phyloP scores from a whole-genome alignment of 37 sponge, comb jelly and placozoan genomes.

The Spongia lamella region DNA sequence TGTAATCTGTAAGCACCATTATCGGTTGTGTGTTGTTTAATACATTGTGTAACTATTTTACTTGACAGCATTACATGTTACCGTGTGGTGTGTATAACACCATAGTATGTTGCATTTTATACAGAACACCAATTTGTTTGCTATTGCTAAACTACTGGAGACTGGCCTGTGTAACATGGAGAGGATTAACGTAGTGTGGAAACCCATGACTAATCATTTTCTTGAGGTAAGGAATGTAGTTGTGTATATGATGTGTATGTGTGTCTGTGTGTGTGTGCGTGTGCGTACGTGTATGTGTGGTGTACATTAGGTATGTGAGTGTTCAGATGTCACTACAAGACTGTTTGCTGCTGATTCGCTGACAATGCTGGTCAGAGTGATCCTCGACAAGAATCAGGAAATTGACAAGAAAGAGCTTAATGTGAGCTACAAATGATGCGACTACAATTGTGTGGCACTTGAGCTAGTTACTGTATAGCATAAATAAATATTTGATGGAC shows the following conservation, averaged over 20 bases:
- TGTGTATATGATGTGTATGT: too few relatives aligned
- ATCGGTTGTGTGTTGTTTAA: too few relatives aligned
- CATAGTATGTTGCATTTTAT: neutral
- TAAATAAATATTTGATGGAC: too few relatives aligned
- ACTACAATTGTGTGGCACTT: too few relatives aligned
- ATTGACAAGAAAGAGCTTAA: too few relatives aligned
- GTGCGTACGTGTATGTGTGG: constrained; percentile 1
- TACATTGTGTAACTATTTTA: too few relatives aligned
- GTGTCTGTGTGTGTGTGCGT: constrained; percentile 15
- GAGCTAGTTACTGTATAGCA: too few relatives aligned
- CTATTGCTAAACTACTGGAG: constrained; percentile 72
- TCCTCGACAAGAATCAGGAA: constrained; percentile 14
- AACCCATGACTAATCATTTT: constrained; percentile 62
- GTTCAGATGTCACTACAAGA: constrained; percentile 32
- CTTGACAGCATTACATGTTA: too few relatives aligned
- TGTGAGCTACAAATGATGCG: too few relatives aligned
- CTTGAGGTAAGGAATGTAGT: constrained; percentile 41
- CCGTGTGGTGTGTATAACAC: too few relatives aligned
- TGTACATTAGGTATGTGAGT: constrained; percentile 42
- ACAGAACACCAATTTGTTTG: constrained; percentile 73
- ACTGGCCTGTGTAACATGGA: constrained; percentile 50
- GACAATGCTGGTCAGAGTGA: constrained; percentile 33
- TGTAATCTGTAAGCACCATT: too few relatives aligned
- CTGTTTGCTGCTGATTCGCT: constrained; percentile 60
- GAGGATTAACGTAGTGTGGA: constrained; percentile 65